Conservation (phyloP, 2,888 invertebrate genomes). For the Alloscopus bannaensis region DNA sequence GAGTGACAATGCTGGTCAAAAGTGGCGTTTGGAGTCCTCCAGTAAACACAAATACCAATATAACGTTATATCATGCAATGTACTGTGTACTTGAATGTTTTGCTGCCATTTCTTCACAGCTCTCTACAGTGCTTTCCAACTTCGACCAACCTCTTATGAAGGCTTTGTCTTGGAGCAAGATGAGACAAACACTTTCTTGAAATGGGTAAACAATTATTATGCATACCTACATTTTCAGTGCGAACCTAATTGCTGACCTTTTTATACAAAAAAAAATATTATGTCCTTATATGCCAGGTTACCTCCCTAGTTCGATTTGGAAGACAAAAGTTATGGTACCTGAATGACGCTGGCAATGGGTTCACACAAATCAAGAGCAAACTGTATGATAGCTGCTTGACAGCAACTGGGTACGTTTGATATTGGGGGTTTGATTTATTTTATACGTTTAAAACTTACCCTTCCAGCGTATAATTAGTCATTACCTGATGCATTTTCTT, state of each 20-base stretch:
- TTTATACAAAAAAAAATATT: too few relatives aligned
- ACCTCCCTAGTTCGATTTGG: constrained; percentile 41
- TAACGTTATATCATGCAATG: too few relatives aligned
- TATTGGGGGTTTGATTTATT: constrained; percentile 32
- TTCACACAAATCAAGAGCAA: constrained; percentile 64
- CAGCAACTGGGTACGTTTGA: constrained; percentile 37
- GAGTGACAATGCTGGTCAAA: constrained; percentile 57
- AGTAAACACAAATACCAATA: constrained; percentile 45
- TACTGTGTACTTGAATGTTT: too few relatives aligned
- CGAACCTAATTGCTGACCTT: too few relatives aligned
- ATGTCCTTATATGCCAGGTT: constrained; percentile 6
- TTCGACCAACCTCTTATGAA: constrained; percentile 63
- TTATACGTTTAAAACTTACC: too few relatives aligned
- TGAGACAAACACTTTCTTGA: constrained; percentile 32
- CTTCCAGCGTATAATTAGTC: not conserved
- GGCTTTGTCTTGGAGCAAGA: constrained; percentile 62
- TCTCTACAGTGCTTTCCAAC: constrained; percentile 53
- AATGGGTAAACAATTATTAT: constrained; percentile 63
- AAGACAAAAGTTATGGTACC: constrained; percentile 64
- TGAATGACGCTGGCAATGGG: constrained; percentile 65
- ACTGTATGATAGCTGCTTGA: constrained; percentile 52
- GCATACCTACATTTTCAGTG: too few relatives aligned
- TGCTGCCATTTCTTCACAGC: constrained; percentile 47
- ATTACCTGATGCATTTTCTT: not conserved
- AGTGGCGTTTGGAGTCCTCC: constrained; percentile 65